Base-by-base conservation (phyloP, 1,140 invertebrate species). In the Tribolium castaneum region DNA sequence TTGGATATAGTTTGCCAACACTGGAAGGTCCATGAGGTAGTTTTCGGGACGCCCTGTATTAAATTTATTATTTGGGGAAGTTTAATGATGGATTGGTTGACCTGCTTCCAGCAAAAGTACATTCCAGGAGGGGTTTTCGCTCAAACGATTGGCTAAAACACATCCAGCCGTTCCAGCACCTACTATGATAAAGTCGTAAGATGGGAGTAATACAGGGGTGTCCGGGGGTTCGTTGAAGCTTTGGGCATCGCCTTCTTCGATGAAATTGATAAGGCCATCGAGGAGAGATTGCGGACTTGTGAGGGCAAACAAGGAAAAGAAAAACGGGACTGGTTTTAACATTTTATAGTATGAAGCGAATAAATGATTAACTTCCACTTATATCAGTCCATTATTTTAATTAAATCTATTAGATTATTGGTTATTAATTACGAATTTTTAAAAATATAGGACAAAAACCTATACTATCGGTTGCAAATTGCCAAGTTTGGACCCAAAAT, bases 101-200 rank as follows among this genome's bases (percentile, higher is more conserved):
- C 84, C 84, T 9, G 84, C 82, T 76, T 85, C 84, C 14, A 90
- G 16, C 13, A 90, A 76, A 12, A 90, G 80, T 5, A 90, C 86
- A 35, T 80, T 87, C 78, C 82, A 85, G 76, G 81, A 59, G 82
- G 77, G 45, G 30, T 78, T 66, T 72, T 88, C 86, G 1, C 90
- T 86, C 10, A 92, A 77, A 34, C 90, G 83, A 71, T 87, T 90
- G 0, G 90, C 90, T 35, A 91, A 52, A 6, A 90, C 89, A 71
- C 88, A 87, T 91, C 96, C 97, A 78, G 97, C 96, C 0, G 97
- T 97, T 1, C 97, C 98, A 1, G 92, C 96, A 0, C 98, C 98
- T 19, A 99, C 92, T 79, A 95, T 88, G 51, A 97, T 94, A 81
- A 96, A 96, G 85, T 96, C 94, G 80, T 95, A 96, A 9, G 77